A percentile compares a stretch with the other conserved stretches of the same genome.
Conservation (phyloP, 2,797 vertebrate species). For the Bradypus variegatus region DNA sequence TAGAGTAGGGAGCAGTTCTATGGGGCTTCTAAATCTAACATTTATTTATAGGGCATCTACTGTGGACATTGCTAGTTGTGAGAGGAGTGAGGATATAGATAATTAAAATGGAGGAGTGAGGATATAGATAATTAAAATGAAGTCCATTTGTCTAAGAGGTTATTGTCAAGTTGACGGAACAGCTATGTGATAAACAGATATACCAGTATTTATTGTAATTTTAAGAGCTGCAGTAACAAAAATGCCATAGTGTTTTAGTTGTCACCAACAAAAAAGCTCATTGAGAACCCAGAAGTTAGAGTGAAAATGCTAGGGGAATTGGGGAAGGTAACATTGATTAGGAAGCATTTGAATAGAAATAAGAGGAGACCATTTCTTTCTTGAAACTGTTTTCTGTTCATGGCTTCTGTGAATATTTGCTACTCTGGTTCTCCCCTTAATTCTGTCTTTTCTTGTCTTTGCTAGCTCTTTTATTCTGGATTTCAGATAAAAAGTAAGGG, state of each 20-base stretch:
- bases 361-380: not conserved
- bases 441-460: not conserved
- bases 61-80: not conserved
- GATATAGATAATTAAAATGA: not conserved
- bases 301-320: not conserved
- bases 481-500: not conserved
- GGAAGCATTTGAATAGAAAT: not conserved
- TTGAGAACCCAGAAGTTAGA: not conserved
- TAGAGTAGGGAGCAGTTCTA: not conserved
- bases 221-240: not conserved
- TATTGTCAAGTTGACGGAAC: not conserved
- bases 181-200: not conserved
- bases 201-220: not conserved
- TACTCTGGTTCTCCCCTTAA: not conserved
- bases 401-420: not conserved
- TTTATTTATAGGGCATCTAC: not conserved
- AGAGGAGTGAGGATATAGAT: not conserved
- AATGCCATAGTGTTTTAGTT: not conserved
- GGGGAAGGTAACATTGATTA: not conserved
- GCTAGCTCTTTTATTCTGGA: not conserved
- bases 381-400: not conserved
- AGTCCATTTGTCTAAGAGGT: not conserved
- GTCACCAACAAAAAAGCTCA: not conserved
- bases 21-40: not conserved
- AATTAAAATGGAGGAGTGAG: not conserved